phyloP scores from a whole-genome alignment of 2,113 vertebrate species.

The Mus pahari region DNA sequence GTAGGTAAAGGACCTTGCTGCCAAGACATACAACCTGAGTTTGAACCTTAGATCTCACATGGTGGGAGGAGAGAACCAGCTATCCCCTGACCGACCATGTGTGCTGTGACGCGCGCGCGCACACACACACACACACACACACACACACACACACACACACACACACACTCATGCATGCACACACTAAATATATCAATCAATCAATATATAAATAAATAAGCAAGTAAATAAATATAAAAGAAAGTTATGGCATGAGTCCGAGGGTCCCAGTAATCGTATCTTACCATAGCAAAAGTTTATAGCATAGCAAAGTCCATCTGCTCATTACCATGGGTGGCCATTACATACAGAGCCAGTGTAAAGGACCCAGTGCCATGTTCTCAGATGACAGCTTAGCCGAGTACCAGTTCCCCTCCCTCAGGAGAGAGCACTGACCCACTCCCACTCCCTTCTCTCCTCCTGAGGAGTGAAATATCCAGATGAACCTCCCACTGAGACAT shows the following conservation, averaged over 20 bases:
- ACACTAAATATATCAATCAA: too few relatives aligned
- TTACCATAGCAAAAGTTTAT: too few relatives aligned
- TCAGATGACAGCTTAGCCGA: not conserved
- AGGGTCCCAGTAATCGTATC: not conserved
- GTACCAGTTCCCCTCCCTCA: not conserved
- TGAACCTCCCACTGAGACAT: not conserved
- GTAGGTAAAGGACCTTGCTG: not conserved
- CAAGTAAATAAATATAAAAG: not conserved
- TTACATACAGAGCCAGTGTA: not conserved
- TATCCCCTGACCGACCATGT: not conserved
- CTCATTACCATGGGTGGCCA: not conserved
- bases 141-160: not conserved
- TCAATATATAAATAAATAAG: not conserved
- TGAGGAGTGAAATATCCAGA: not conserved
- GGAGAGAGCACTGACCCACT: not conserved
- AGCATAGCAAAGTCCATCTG: not conserved
- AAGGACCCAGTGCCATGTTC: not conserved
- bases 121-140: accelerated
- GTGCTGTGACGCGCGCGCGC: not conserved
- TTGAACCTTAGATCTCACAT: not conserved
- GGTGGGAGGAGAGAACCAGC: not conserved
- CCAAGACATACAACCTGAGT: not conserved
- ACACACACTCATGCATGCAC: too few relatives aligned
- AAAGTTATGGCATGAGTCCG: not conserved
- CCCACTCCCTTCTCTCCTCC: not conserved